phyloP scores from a whole-genome alignment of 2,797 vertebrate species.

The Hirundo rustica region DNA sequence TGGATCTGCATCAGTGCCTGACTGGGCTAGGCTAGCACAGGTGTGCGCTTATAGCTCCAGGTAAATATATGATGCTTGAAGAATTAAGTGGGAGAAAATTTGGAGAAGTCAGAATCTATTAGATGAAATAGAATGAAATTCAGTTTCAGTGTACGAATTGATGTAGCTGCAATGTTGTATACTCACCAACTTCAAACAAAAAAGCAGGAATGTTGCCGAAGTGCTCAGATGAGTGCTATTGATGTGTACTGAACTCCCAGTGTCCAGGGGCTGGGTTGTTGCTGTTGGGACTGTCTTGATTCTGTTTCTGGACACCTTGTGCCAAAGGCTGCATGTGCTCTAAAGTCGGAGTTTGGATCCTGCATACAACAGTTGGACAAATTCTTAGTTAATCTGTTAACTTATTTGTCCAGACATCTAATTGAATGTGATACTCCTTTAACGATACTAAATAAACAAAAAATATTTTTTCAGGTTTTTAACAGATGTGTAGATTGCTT shows the following conservation, averaged over 20 bases:
- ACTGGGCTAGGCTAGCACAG: neutral
- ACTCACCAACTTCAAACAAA: neutral
- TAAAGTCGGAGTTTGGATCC: neutral
- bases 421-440: neutral
- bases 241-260: accelerated
- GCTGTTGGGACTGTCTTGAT: neutral
- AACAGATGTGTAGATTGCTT: neutral
- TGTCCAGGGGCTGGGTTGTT: neutral
- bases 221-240: neutral
- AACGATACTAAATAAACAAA: neutral
- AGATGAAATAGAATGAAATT: neutral
- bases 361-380: neutral
- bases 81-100: neutral
- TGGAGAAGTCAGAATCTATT: neutral
- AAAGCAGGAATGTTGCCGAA: neutral
- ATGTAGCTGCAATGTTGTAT: neutral
- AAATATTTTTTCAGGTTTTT: neutral
- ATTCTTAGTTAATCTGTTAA: neutral
- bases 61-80: neutral
- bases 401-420: neutral
- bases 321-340: neutral
- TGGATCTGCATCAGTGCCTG: neutral
- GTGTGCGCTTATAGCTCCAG: neutral
- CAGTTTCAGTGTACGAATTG: neutral
- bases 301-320: accelerated